Evolutionary conservation across 2,888 invertebrate genomes (phyloP).

Genomic region (Camptogramma bilineatum): DNA sequence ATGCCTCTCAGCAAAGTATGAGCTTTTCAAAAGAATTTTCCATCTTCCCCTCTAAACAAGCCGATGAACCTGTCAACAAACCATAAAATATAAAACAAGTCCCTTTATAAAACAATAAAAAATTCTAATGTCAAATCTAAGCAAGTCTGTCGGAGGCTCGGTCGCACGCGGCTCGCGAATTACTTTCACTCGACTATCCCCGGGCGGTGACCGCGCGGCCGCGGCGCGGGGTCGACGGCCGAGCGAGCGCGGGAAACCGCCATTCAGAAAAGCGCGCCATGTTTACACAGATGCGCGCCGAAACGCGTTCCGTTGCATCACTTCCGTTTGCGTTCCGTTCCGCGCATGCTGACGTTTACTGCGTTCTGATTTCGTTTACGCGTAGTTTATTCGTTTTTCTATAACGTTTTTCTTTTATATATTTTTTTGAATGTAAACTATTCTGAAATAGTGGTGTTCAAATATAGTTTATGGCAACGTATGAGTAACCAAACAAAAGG

Average conservation of each 20-base stretch:
- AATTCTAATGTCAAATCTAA: conserved; percentile 35
- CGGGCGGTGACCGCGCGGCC: conserved; percentile 80
- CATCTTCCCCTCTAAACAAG: conserved; percentile 3
- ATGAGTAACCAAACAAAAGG: neutral
- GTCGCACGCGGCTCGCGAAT: conserved; percentile 80
- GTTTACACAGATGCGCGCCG: conserved; percentile 85
- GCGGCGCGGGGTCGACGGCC: conserved; percentile 81
- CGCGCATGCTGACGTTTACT: conserved; percentile 66
- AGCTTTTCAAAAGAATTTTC: neutral
- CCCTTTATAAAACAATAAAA: conserved; percentile 32
- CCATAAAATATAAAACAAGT: conserved; percentile 6
- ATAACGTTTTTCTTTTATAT: conserved; percentile 4
- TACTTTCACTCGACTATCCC: conserved; percentile 84
- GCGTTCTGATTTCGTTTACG: conserved; percentile 70
- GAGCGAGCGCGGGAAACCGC: conserved; percentile 79
- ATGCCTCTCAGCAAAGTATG: neutral
- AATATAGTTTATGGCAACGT: neutral
- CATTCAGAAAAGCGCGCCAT: conserved; percentile 83
- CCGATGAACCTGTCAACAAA: conserved; percentile 1
- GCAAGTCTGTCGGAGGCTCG: conserved; percentile 61
- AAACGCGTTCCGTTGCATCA: conserved; percentile 83
- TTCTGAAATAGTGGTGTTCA: neutral
- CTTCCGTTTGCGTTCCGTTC: conserved; percentile 82
- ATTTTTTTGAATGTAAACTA: conserved; percentile 1
- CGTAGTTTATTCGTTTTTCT: conserved; percentile 40